Evolutionary conservation across 2,888 invertebrate species (phyloP).

Genomic region (Polietes domitor): DNA sequence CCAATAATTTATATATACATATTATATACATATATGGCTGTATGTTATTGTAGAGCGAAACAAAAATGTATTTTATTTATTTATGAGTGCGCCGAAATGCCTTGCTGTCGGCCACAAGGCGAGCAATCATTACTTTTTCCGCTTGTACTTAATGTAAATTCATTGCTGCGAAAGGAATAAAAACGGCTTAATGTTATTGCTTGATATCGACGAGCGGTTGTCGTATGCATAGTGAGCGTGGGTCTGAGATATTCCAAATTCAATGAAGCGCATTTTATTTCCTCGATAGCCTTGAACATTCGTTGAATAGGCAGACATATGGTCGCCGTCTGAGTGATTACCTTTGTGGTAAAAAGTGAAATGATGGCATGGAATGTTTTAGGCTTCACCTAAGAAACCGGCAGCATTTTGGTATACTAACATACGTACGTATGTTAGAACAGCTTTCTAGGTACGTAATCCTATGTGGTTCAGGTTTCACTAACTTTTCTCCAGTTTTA

Average conservation of each 20-base stretch:
- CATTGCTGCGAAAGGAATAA: constrained; percentile 4
- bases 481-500: no score
- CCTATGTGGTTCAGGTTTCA: no score
- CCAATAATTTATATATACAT: constrained; percentile 49
- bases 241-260: neutral
- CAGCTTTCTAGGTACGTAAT: no score
- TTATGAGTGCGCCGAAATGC: constrained; percentile 21
- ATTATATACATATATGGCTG: no score
- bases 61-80: constrained; percentile 46
- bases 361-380: no score
- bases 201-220: neutral
- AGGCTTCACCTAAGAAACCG: no score
- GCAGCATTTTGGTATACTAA: no score
- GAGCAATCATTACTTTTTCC: constrained; percentile 21
- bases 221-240: neutral
- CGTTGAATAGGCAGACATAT: neutral
- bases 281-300: neutral
- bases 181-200: neutral
- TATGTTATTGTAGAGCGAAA: constrained; percentile 20
- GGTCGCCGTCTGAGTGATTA: neutral
- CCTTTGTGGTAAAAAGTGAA: neutral
- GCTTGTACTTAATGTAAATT: constrained; percentile 19
- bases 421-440: no score
- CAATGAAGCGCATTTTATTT: neutral
- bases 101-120: constrained; percentile 18